phyloP scores from a whole-genome alignment of 2,888 invertebrate genomes.

The Hydriomena furcata region DNA sequence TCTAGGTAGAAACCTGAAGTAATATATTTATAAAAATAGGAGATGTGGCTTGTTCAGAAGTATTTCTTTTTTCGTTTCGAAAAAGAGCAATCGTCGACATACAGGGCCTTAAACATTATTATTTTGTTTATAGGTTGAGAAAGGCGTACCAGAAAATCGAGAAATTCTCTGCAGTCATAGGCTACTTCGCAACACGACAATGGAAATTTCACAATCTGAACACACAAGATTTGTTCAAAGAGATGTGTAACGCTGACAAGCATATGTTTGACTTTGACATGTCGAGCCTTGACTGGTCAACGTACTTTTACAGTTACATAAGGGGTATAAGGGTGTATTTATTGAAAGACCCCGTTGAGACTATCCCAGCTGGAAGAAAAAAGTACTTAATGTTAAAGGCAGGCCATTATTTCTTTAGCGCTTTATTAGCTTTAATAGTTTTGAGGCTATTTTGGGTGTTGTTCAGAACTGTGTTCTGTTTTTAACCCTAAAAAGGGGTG shows the following conservation, averaged over 20 bases:
- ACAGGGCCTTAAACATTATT: background rate
- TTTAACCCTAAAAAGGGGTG: conserved; percentile 16
- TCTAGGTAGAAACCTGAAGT: no score
- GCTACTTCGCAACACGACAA: conserved; percentile 88
- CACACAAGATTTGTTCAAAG: conserved; percentile 77
- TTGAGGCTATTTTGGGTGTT: conserved; percentile 49
- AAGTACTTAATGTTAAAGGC: conserved; percentile 54
- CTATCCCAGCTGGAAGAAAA: conserved; percentile 83
- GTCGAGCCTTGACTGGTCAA: conserved; percentile 85
- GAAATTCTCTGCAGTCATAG: conserved; percentile 87
- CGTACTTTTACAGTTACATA: conserved; percentile 87
- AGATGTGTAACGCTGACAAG: conserved; percentile 82
- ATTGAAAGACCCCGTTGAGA: conserved; percentile 89
- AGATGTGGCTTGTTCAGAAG: no score
- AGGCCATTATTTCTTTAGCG: conserved; percentile 51
- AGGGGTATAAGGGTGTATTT: conserved; percentile 88
- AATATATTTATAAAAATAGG: no score
- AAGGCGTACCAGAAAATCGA: conserved; percentile 89
- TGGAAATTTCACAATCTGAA: conserved; percentile 88
- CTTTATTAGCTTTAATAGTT: conserved; percentile 39
- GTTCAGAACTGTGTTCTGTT: conserved; percentile 31
- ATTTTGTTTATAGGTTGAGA: conserved; percentile 82
- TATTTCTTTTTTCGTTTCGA: no score
- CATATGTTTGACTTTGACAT: conserved; percentile 87
- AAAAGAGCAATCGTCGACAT: no score